Percentiles rank a stretch among this genome's conserved stretches.
These are phyloP conservation scores for Cepaea hortensis DNA, from an alignment of 2,888 invertebrate species.

Conservation along the genomic window DNA sequence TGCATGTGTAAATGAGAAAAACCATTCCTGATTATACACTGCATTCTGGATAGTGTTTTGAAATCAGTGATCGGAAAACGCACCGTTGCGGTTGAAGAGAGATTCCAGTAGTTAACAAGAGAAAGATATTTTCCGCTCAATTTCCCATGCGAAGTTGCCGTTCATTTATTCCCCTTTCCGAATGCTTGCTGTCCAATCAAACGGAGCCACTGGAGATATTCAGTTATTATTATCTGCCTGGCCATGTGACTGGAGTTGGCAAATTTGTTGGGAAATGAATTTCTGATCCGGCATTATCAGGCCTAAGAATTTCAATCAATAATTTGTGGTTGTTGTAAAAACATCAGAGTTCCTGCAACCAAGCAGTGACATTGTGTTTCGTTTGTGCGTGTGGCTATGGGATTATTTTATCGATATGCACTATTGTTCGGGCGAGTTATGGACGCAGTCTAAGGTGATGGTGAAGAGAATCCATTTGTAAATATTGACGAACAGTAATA, in stretches of 20 bases:
- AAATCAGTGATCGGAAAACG: background rate
- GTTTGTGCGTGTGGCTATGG: background rate
- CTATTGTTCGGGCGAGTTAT: no score
- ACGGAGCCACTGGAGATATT: conserved; percentile 18
- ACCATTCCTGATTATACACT: background rate
- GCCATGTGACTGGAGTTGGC: conserved; percentile 26
- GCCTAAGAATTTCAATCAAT: conserved; percentile 37
- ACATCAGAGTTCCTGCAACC: background rate
- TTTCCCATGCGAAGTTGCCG: conserved; percentile 3
- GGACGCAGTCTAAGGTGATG: no score
- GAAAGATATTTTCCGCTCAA: conserved; percentile 32
- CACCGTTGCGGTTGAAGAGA: background rate
- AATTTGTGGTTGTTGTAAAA: conserved; percentile 22
- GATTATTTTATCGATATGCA: background rate
- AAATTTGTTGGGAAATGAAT: conserved; percentile 41
- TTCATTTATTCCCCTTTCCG: background rate
- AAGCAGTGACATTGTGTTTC: background rate
- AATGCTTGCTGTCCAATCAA: background rate
- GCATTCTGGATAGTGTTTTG: background rate
- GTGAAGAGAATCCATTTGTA: no score
- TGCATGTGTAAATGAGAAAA: background rate
- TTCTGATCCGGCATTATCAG: conserved; percentile 41
- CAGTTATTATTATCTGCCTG: background rate
- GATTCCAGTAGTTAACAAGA: background rate
- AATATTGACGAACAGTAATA: no score